Percentiles rank a stretch among this genome's conserved stretches.
Evolutionary conservation across 2,888 invertebrate genomes (phyloP).

Genomic region (Agelastica alni): DNA sequence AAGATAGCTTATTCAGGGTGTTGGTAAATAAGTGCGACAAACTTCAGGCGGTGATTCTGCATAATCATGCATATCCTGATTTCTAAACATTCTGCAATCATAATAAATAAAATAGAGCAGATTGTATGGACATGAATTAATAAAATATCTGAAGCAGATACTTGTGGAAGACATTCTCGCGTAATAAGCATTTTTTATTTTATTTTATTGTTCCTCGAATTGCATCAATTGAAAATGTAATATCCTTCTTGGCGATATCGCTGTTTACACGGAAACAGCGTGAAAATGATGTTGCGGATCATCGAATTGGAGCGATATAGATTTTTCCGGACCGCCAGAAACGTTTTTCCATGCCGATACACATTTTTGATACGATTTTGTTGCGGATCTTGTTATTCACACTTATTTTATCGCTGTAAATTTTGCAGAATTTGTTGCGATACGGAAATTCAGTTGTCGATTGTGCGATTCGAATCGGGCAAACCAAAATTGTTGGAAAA

Average conservation of each 20-base stretch:
- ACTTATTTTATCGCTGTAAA: conserved; percentile 24
- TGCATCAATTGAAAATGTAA: conserved; percentile 19
- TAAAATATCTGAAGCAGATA: too few relatives aligned
- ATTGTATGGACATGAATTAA: too few relatives aligned
- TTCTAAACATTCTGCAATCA: too few relatives aligned
- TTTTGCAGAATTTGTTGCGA: conserved; percentile 10
- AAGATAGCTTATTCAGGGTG: too few relatives aligned
- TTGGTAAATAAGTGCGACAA: too few relatives aligned
- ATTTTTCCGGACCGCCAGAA: conserved; percentile 35
- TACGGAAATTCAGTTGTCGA: conserved; percentile 4
- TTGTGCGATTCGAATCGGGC: background rate
- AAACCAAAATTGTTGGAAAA: background rate
- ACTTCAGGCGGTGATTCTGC: too few relatives aligned
- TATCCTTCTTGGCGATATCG: conserved; percentile 10
- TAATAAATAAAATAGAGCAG: too few relatives aligned
- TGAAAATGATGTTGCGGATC: conserved; percentile 41
- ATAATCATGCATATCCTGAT: too few relatives aligned
- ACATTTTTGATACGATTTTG: conserved; percentile 37
- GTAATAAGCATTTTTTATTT: too few relatives aligned
- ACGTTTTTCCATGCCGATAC: conserved; percentile 45
- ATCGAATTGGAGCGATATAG: conserved; percentile 40
- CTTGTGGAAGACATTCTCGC: too few relatives aligned
- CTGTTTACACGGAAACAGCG: conserved; percentile 35
- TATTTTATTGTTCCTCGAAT: too few relatives aligned
- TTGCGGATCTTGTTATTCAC: conserved; percentile 37